phyloP scores from a whole-genome alignment of 2,888 invertebrate genomes.

The Cactoblastis cactorum region DNA sequence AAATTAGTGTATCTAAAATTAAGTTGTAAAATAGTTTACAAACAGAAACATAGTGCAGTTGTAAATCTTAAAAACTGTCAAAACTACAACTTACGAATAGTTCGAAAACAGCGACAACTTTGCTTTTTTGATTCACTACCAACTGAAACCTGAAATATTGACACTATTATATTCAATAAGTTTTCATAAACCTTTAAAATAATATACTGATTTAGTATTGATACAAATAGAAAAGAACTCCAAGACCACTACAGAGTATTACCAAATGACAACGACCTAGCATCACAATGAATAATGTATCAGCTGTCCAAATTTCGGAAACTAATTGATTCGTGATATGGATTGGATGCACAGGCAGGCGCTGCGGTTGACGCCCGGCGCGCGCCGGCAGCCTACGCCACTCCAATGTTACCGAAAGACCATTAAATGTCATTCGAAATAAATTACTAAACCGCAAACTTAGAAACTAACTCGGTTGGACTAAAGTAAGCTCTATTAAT shows the following conservation, averaged over 20 bases:
- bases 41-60: neutral
- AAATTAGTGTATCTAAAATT: conserved; percentile 3
- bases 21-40: conserved; percentile 2
- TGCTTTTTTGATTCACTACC: no score
- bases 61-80: conserved; percentile 2
- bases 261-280: conserved; percentile 16
- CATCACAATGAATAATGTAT: conserved; percentile 37
- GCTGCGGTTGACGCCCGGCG: neutral
- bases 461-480: neutral
- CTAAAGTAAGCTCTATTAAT: conserved; percentile 7
- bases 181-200: no score
- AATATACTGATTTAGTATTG: neutral
- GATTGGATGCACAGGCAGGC: conserved; percentile 20
- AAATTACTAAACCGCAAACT: neutral
- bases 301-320: conserved; percentile 20
- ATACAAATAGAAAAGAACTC: neutral
- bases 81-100: no score
- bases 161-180: no score
- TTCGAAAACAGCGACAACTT: no score
- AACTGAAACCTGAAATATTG: no score
- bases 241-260: neutral
- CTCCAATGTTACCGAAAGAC: neutral
- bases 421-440: neutral
- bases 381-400: neutral
- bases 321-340: conserved; percentile 39